Conservation (phyloP, 1,140 invertebrate genomes). For the Pissodes strobi region DNA sequence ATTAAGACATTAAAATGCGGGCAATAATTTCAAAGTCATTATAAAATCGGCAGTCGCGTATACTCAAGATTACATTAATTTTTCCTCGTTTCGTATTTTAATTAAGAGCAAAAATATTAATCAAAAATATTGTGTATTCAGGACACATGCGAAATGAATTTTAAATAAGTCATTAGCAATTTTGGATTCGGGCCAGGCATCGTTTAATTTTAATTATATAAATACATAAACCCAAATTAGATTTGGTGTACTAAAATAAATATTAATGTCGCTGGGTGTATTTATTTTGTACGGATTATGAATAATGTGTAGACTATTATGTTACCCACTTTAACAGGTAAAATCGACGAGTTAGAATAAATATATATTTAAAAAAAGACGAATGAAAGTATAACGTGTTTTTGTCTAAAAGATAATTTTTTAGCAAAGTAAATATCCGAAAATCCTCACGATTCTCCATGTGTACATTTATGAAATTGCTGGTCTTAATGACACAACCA, state of each 20-base stretch:
- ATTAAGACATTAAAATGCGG: conserved; percentile 4
- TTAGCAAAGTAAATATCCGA: too few species aligned
- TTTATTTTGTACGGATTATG: too few species aligned
- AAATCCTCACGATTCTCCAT: too few species aligned
- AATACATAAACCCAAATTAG: conserved; percentile 1
- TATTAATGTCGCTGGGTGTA: too few species aligned
- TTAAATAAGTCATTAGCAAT: conserved; percentile 21
- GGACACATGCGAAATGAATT: conserved; percentile 13
- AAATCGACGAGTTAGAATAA: too few species aligned
- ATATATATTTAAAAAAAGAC: too few species aligned
- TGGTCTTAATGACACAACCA: too few species aligned
- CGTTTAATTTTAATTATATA: conserved; percentile 6
- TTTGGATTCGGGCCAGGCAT: neutral
- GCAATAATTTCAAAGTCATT: neutral
- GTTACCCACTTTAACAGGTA: too few species aligned
- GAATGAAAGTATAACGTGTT: too few species aligned
- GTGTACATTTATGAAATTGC: too few species aligned
- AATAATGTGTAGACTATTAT: too few species aligned
- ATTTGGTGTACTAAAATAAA: neutral
- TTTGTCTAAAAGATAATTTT: too few species aligned
- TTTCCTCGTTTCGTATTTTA: conserved; percentile 8
- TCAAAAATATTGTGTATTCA: conserved; percentile 11
- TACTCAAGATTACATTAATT: conserved; percentile 9
- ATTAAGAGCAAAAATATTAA: conserved; percentile 18
- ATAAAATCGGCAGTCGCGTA: neutral